A percentile compares a stretch with the other conserved stretches of the same genome.
phyloP scores from a whole-genome alignment of 2,113 vertebrate species.

The Lamprotornis superbus region DNA sequence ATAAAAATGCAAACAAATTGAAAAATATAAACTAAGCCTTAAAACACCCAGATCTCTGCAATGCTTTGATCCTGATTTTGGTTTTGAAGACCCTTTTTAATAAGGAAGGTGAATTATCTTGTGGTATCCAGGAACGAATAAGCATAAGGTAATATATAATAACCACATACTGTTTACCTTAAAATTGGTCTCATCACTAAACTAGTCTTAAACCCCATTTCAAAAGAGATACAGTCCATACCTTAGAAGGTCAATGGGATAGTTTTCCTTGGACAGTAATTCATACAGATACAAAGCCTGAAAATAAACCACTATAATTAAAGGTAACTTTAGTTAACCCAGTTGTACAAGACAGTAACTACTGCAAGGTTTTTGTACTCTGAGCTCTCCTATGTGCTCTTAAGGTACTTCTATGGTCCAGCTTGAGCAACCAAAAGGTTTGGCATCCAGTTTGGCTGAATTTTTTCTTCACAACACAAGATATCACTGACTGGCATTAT shows the following conservation, averaged over 20 bases:
- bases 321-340: background rate
- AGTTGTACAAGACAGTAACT: background rate
- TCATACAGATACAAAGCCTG: conserved; percentile 81
- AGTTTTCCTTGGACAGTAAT: conserved; percentile 54
- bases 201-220: background rate
- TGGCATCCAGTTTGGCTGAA: background rate
- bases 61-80: background rate
- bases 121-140: background rate
- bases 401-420: background rate
- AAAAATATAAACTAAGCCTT: background rate
- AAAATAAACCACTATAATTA: conserved; percentile 20
- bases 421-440: background rate
- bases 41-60: background rate
- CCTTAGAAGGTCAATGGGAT: conserved; percentile 71
- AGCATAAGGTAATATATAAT: background rate
- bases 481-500: background rate
- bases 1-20: background rate
- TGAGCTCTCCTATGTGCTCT: background rate
- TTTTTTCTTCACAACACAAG: background rate
- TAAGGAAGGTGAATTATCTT: background rate
- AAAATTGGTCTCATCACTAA: background rate
- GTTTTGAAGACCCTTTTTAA: background rate
- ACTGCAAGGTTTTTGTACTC: background rate
- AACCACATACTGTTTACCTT: background rate
- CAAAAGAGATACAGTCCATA: conserved; percentile 45